Evolutionary conservation across 2,797 vertebrate species (phyloP).

Genomic region (Muscicapa comitata): DNA sequence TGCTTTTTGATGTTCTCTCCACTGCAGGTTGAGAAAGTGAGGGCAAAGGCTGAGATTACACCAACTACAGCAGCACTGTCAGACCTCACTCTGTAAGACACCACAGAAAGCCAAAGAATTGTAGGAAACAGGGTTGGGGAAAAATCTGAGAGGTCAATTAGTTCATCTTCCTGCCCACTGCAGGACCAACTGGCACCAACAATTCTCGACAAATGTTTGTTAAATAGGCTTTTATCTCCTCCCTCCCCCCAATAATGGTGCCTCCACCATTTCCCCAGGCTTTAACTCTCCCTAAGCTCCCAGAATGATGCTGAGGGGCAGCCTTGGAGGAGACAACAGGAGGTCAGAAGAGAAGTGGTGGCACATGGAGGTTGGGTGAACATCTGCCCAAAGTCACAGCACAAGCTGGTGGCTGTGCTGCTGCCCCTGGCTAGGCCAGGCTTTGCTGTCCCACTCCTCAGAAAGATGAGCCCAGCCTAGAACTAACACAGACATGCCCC

Average conservation of each 20-base stretch:
- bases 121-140: constrained; percentile 45
- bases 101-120: constrained; percentile 32
- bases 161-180: constrained; percentile 52
- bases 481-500: not conserved
- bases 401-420: accelerated
- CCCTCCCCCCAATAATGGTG: not conserved
- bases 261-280: not conserved
- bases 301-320: not conserved
- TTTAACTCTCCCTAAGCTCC: not conserved
- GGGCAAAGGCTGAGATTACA: not conserved
- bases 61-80: not conserved
- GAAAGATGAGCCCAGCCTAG: not conserved
- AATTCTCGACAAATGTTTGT: not conserved
- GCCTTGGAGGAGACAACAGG: not conserved
- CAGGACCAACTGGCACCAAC: constrained; percentile 39
- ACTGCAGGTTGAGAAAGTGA: not conserved
- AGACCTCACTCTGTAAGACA: not conserved
- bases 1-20: not conserved
- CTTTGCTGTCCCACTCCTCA: not conserved
- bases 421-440: not conserved
- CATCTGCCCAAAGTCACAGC: not conserved
- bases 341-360: not conserved
- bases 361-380: accelerated
- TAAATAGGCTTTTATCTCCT: not conserved
- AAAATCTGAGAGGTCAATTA: constrained; percentile 51